Evolutionary conservation across 1,140 invertebrate species (phyloP).

Genomic region (Heliothis subflexa): DNA sequence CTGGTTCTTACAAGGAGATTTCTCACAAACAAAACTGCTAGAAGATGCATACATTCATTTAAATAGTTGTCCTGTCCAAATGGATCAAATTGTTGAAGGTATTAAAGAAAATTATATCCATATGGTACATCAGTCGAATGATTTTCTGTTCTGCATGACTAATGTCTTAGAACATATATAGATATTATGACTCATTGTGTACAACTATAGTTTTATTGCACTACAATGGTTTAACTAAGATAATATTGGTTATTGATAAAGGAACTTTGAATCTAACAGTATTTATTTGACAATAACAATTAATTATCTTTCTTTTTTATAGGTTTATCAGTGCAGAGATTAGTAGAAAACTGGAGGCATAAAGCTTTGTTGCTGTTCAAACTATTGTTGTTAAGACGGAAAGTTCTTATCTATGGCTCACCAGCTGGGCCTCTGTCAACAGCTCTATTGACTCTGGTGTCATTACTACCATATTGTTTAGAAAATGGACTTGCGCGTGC

Average conservation of each 20-base stretch:
- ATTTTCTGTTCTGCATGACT: not conserved
- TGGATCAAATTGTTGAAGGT: conserved; percentile 93
- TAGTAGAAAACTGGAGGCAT: conserved; percentile 95
- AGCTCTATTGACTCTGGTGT: conserved; percentile 95
- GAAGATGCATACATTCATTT: conserved; percentile 97
- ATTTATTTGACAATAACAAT: too few relatives aligned
- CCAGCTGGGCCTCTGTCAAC: conserved; percentile 96
- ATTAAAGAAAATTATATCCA: conserved; percentile 44
- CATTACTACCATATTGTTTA: conserved; percentile 95
- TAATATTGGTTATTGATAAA: too few relatives aligned
- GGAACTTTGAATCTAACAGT: too few relatives aligned
- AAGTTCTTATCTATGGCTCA: conserved; percentile 96
- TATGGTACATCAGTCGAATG: too few relatives aligned
- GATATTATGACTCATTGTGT: not conserved
- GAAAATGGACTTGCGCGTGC: conserved; percentile 95
- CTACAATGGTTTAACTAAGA: too few relatives aligned
- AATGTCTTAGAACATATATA: not conserved
- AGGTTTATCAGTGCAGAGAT: conserved; percentile 79
- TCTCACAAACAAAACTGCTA: conserved; percentile 95
- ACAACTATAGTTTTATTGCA: not conserved
- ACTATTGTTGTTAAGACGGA: conserved; percentile 94
- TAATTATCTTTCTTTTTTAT: conserved; percentile 46
- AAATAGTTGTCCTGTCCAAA: conserved; percentile 93
- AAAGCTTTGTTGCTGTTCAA: conserved; percentile 98
- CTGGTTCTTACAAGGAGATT: conserved; percentile 98